Conservation (phyloP, 2,888 invertebrate genomes). For the Eupeodes latifasciatus region DNA sequence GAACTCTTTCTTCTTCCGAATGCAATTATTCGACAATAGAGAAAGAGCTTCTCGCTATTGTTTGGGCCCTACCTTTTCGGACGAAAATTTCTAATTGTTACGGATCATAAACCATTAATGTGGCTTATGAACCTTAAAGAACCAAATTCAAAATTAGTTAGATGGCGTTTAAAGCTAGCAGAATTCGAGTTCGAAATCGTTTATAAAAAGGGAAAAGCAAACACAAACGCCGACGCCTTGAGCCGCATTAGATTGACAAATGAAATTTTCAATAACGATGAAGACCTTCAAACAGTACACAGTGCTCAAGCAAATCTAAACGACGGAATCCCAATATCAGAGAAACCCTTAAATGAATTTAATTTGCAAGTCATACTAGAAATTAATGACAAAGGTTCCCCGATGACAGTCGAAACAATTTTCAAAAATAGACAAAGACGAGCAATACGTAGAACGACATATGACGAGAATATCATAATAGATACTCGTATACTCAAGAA, state of each 20-base stretch:
- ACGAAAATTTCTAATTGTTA: constrained; percentile 80
- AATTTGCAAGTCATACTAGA: constrained; percentile 66
- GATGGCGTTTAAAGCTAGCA: constrained; percentile 80
- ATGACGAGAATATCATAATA: constrained; percentile 63
- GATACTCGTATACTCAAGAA: constrained; percentile 71
- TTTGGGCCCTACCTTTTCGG: constrained; percentile 81
- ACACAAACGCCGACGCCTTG: constrained; percentile 74
- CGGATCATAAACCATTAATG: constrained; percentile 80
- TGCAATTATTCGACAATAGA: constrained; percentile 78
- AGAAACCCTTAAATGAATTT: constrained; percentile 72
- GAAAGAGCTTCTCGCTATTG: constrained; percentile 80
- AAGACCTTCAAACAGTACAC: not conserved
- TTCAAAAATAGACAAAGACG: constrained; percentile 65
- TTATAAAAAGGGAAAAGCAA: constrained; percentile 76
- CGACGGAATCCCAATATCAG: constrained; percentile 67
- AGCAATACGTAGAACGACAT: constrained; percentile 48
- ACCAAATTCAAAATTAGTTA: constrained; percentile 78
- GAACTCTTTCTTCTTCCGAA: constrained; percentile 76
- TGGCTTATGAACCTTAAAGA: constrained; percentile 76
- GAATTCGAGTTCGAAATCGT: constrained; percentile 78
- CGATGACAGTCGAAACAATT: constrained; percentile 49
- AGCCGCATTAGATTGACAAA: constrained; percentile 60
- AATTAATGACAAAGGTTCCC: constrained; percentile 15
- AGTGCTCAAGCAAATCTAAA: constrained; percentile 33
- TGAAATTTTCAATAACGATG: not conserved